Base-by-base conservation (phyloP, 1,140 invertebrate genomes). In the Andrena cerasifolii region DNA sequence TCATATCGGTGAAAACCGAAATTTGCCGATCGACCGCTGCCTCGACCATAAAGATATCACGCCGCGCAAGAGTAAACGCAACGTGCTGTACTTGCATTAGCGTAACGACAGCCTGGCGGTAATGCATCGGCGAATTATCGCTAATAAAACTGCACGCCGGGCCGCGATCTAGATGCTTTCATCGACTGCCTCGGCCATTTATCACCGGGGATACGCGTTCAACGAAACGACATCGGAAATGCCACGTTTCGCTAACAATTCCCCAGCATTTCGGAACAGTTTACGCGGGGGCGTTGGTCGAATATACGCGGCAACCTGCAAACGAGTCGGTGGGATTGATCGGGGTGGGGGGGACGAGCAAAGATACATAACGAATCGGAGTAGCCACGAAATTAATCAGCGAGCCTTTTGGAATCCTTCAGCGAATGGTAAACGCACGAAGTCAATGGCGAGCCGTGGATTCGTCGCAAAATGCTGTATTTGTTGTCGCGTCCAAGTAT, bases 1-100 rank as follows among this genome's bases (percentile, higher is more conserved):
- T 26, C 21, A 1, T 14, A 43, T 28, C 31, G 33, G 12, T 26
- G 66, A 28, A 40, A 56, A 54, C 33, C 51, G 28, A 68, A 68
- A 68, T 71, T 71, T 71, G 36, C 33, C 53, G 67, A 59, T 59
- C 26, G 67, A 6, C 4, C n/a, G 36, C 14, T 36, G 31, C 28
- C 47, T 12, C 24, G 36, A 6, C 7, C 54, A 33, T 59, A 59
- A 71, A 71, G 53, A 71, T 45, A 71, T 71, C 54, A 45, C 6
- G 10, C 10, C 7, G 53, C 2, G n/a, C n/a, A 7, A 33, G 53
- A 21, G 53, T 43, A 59, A 71, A 59, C 18, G 53, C 26, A 47
- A 56, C 66, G 33, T 28, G 66, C 28, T 68, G 54, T 45, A 16
- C 36, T 12, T n/a, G 67, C 40, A 71, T 71, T 47, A 47, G 53